These are phyloP conservation scores for Sturnus vulgaris DNA, from an alignment of 2,113 vertebrate species.

Conservation along the genomic window DNA sequence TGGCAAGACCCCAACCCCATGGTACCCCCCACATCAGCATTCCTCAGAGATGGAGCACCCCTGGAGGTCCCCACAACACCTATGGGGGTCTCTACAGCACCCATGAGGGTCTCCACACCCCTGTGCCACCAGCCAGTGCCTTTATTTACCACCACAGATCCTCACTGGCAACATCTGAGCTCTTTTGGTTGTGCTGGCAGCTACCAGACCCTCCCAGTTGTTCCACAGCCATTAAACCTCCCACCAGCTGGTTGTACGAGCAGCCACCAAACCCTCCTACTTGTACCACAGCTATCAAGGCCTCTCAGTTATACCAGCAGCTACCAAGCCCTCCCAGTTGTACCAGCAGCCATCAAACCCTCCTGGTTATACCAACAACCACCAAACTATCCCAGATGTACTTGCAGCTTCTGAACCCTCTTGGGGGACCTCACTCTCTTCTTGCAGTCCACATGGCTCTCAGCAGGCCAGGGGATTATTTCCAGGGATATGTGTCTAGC, in stretches of 20 bases:
- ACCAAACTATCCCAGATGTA: background rate
- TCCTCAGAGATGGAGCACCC: accelerated
- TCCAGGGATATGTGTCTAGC: background rate
- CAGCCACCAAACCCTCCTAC: background rate
- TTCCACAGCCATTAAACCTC: background rate
- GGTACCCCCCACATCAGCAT: background rate
- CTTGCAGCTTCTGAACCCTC: background rate
- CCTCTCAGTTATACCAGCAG: background rate
- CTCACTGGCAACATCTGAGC: background rate
- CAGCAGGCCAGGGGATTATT: background rate
- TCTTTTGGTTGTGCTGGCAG: background rate
- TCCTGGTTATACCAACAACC: background rate
- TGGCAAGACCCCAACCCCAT: background rate
- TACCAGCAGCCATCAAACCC: background rate
- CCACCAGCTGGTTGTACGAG: background rate
- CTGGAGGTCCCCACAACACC: background rate
- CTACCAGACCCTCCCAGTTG: background rate
- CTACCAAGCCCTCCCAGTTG: background rate
- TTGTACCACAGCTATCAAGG: background rate
- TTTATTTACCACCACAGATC: background rate
- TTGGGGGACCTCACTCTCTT: background rate
- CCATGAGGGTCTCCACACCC: background rate
- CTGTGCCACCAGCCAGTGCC: background rate
- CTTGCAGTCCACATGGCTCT: background rate
- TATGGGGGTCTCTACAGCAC: background rate